Conservation (phyloP, 37 sponge, comb jelly and placozoan genomes). For the Diacarnus erythraeanus region DNA sequence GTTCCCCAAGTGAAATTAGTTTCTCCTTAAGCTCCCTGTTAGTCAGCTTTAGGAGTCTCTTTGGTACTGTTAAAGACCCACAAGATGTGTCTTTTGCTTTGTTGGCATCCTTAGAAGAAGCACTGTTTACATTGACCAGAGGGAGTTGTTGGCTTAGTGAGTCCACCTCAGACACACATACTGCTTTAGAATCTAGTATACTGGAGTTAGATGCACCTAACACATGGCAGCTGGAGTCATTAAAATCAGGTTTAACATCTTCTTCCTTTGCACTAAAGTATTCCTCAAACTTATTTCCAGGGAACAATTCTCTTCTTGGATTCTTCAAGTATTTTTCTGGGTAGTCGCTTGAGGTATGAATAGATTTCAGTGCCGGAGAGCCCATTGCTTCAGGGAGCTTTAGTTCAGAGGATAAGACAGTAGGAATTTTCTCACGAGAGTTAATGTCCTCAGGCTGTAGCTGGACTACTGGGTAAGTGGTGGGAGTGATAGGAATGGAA, state of each 20-base stretch:
- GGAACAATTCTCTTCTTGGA: not conserved
- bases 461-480: too few species aligned
- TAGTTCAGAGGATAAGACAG: not conserved
- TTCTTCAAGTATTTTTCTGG: not conserved
- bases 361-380: not conserved
- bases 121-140: too few species aligned
- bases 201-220: not conserved
- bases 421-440: not conserved
- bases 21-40: conserved; percentile 48
- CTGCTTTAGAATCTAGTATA: too few species aligned
- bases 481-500: not conserved
- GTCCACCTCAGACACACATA: too few species aligned
- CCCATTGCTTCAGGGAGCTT: not conserved
- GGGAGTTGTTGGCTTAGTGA: not conserved
- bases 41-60: conserved; percentile 16
- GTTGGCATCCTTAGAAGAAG: not conserved
- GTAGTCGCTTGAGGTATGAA: not conserved
- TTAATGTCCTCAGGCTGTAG: not conserved
- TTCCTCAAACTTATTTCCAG: not conserved
- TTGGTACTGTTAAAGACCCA: conserved; percentile 8
- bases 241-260: not conserved
- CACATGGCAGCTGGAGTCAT: not conserved
- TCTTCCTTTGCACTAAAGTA: not conserved
- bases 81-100: not conserved
- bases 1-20: conserved; percentile 62